Conservation (phyloP, 1,140 invertebrate species). For the Bradysia coprophila region DNA sequence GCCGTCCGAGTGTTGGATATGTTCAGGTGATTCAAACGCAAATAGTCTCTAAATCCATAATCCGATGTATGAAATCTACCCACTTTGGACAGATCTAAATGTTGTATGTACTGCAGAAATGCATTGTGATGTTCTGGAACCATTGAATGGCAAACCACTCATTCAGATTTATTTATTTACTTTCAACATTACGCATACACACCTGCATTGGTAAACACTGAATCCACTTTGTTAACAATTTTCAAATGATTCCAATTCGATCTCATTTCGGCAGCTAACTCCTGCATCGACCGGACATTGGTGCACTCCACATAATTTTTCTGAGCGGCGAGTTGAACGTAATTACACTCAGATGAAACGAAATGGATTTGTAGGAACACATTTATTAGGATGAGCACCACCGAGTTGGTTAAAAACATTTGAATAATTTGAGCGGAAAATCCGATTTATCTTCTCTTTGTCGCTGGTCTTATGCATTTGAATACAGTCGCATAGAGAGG, state of each 20-base stretch:
- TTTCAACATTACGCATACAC: neutral
- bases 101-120: neutral
- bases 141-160: no score
- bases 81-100: neutral
- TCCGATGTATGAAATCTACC: neutral
- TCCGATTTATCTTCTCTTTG: no score
- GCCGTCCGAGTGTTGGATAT: conserved; percentile 11
- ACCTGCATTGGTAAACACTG: neutral
- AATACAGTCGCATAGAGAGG: no score
- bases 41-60: conserved; percentile 10
- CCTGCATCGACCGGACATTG: neutral
- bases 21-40: conserved; percentile 10
- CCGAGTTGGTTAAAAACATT: no score
- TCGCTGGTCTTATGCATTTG: no score
- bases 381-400: no score
- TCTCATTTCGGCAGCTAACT: neutral
- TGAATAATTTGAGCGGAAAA: no score
- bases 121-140: no score
- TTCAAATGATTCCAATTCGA: neutral
- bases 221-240: neutral
- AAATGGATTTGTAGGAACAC: no score
- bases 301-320: no score
- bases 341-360: no score
- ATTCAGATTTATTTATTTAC: neutral
- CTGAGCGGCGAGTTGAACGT: no score